phyloP scores from a whole-genome alignment of 2,797 vertebrate genomes.

The Myotis findleyi region DNA sequence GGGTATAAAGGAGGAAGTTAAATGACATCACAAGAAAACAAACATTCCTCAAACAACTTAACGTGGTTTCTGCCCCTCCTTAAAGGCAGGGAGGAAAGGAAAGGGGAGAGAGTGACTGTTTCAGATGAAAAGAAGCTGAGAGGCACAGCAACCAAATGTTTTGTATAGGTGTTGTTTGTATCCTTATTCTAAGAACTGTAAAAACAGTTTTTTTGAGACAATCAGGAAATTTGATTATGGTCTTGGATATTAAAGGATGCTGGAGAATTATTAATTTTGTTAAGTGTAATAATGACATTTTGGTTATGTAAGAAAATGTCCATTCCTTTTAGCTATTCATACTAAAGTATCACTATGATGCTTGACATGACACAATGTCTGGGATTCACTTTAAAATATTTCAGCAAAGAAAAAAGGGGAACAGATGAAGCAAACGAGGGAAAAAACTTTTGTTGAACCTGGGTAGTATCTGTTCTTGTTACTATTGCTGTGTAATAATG shows the following conservation, averaged over 20 bases:
- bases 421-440: not conserved
- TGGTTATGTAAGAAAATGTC: not conserved
- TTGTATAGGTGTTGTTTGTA: not conserved
- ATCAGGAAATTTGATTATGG: constrained; percentile 6
- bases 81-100: not conserved
- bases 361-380: not conserved
- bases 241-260: not conserved
- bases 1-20: constrained; percentile 43
- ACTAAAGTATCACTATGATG: not conserved
- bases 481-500: not conserved
- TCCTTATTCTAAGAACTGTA: not conserved
- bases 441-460: constrained; percentile 16
- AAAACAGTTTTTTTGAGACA: not conserved
- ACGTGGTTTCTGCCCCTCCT: constrained; percentile 3
- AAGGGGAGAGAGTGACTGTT: not conserved
- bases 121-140: not conserved
- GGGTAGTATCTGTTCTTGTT: not conserved
- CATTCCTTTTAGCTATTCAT: constrained; percentile 4
- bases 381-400: constrained; percentile 1
- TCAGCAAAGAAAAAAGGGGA: not conserved
- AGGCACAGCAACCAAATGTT: not conserved
- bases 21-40: constrained; percentile 6
- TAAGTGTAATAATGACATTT: not conserved
- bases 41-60: not conserved
- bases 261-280: constrained; percentile 38